Conservation (phyloP, 2,888 invertebrate genomes). For the Gymnosoma rotundatum region DNA sequence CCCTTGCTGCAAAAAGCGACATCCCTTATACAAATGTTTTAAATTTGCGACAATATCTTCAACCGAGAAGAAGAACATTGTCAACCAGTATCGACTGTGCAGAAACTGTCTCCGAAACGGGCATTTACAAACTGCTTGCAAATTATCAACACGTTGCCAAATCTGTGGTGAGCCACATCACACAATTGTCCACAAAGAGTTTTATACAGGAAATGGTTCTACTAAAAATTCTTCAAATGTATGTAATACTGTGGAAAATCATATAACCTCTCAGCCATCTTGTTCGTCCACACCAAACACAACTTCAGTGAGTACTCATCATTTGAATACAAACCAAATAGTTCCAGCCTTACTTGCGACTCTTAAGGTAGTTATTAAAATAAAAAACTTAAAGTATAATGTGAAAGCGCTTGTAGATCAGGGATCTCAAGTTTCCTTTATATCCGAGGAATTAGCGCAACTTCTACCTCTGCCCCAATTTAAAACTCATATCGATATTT, state of each 20-base stretch:
- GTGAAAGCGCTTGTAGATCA: slow-evolving; percentile 25
- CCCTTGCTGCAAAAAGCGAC: slow-evolving; percentile 47
- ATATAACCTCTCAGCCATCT: neutral
- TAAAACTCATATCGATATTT: slow-evolving; percentile 28
- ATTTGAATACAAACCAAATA: slow-evolving; percentile 17
- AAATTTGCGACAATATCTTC: slow-evolving; percentile 42
- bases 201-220: neutral
- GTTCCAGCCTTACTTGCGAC: slow-evolving; percentile 47
- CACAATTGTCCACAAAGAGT: slow-evolving; percentile 32
- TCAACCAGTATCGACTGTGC: slow-evolving; percentile 37
- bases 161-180: slow-evolving; percentile 32
- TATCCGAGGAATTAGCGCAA: slow-evolving; percentile 44
- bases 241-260: neutral
- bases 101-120: slow-evolving; percentile 49
- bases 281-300: slow-evolving; percentile 24
- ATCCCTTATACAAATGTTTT: slow-evolving; percentile 56
- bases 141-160: slow-evolving; percentile 12
- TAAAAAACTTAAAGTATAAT: neutral
- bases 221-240: neutral
- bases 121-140: slow-evolving; percentile 43
- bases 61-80: slow-evolving; percentile 39
- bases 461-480: slow-evolving; percentile 22
- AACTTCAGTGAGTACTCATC: slow-evolving; percentile 16
- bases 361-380: slow-evolving; percentile 24
- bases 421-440: slow-evolving; percentile 45